Evolutionary conservation across 2,113 vertebrate species (phyloP).

Genomic region (Cervus canadensis): DNA sequence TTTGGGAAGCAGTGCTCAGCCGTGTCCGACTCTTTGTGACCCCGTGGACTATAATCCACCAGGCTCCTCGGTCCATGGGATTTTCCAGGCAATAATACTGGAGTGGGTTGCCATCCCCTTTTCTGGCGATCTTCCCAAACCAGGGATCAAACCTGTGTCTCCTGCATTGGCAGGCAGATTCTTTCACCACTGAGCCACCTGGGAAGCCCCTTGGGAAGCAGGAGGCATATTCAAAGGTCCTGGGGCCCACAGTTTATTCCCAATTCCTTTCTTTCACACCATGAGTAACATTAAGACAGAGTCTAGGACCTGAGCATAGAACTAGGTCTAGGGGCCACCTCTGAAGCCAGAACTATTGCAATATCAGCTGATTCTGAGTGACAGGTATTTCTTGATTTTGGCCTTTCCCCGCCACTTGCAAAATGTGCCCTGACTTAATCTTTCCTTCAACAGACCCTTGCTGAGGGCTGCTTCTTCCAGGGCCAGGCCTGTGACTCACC

Average conservation of each 20-base stretch:
- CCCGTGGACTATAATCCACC: neutral
- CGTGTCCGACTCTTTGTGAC: neutral
- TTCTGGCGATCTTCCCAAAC: neutral
- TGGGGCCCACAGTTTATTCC: neutral
- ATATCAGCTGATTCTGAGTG: no score
- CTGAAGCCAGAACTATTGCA: neutral
- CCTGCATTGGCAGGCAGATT: neutral
- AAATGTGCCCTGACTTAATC: neutral
- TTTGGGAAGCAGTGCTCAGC: neutral
- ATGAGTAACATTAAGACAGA: neutral
- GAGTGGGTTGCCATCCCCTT: neutral
- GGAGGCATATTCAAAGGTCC: neutral
- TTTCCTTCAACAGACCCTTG: neutral
- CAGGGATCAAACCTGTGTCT: neutral
- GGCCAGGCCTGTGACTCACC: neutral
- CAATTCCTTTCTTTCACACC: neutral
- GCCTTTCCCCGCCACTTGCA: neutral
- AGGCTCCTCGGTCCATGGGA: neutral
- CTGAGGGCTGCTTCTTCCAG: neutral
- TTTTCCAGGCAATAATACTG: neutral
- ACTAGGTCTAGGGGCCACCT: neutral
- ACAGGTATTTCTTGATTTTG: neutral
- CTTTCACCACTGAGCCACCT: neutral
- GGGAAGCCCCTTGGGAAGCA: neutral
- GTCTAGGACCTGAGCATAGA: neutral